Conservation (phyloP, 2,113 vertebrate genomes). For the Entomyzon cyanotis region DNA sequence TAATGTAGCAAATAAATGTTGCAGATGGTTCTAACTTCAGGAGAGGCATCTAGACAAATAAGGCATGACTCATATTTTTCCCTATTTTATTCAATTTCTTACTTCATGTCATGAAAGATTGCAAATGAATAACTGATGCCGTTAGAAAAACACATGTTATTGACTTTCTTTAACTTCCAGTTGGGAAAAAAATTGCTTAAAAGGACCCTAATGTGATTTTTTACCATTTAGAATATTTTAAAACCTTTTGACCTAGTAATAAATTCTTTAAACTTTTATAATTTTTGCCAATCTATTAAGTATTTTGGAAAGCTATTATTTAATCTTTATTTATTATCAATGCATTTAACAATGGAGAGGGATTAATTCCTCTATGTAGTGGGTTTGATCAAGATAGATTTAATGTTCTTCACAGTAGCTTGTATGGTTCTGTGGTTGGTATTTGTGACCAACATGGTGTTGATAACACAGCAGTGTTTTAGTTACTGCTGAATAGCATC, state of each 20-base stretch:
- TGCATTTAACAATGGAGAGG: neutral
- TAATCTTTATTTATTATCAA: neutral
- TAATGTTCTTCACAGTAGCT: neutral
- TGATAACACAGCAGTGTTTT: neutral
- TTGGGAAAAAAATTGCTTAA: neutral
- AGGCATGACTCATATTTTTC: slow-evolving; percentile 16
- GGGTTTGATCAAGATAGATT: neutral
- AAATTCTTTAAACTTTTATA: neutral
- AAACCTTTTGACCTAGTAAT: neutral
- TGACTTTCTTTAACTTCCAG: neutral
- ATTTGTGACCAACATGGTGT: neutral
- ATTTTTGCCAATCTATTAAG: neutral
- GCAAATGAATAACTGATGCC: slow-evolving; percentile 2
- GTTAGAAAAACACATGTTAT: neutral
- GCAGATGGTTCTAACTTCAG: slow-evolving; percentile 29
- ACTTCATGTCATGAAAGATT: neutral
- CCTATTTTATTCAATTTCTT: slow-evolving; percentile 17
- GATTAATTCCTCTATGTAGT: neutral
- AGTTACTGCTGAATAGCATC: neutral
- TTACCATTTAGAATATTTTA: neutral
- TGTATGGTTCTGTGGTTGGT: neutral
- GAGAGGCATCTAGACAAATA: slow-evolving; percentile 22
- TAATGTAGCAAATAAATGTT: slow-evolving; percentile 32
- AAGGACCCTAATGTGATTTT: neutral
- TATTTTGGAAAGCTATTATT: neutral